phyloP scores from a whole-genome alignment of 2,113 vertebrate species.

The Pluvianellus socialis region DNA sequence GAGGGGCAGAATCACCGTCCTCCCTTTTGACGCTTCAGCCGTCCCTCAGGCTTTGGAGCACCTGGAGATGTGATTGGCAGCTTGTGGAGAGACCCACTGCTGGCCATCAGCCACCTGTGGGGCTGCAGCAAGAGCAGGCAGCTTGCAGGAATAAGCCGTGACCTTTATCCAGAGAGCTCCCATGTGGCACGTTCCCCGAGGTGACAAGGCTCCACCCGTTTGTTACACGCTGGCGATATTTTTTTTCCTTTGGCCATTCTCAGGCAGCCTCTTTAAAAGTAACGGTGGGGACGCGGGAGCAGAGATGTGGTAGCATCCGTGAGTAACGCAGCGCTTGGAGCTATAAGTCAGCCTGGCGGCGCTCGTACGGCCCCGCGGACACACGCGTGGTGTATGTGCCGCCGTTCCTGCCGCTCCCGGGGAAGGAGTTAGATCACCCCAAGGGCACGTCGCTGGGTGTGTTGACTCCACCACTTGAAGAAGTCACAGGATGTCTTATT shows the following conservation, averaged over 20 bases:
- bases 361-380: fast-evolving
- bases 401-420: fast-evolving
- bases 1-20: not conserved
- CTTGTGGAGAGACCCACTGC: not conserved
- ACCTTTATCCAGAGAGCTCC: not conserved
- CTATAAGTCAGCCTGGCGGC: not conserved
- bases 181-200: fast-evolving
- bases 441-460: not conserved
- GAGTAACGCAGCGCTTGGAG: not conserved
- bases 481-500: not conserved
- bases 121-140: not conserved
- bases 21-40: not conserved
- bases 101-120: fast-evolving
- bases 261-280: not conserved
- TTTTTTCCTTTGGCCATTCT: not conserved
- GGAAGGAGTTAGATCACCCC: not conserved
- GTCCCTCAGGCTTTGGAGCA: not conserved
- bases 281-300: not conserved
- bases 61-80: fast-evolving
- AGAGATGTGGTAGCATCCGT: not conserved
- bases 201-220: not conserved
- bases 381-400: not conserved
- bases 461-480: no score
- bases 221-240: not conserved
- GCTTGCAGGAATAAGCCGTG: not conserved